Percentiles rank a stretch among this genome's conserved stretches.
Conservation (phyloP, 2,797 vertebrate genomes). For the Pseudomugil gertrudae region DNA sequence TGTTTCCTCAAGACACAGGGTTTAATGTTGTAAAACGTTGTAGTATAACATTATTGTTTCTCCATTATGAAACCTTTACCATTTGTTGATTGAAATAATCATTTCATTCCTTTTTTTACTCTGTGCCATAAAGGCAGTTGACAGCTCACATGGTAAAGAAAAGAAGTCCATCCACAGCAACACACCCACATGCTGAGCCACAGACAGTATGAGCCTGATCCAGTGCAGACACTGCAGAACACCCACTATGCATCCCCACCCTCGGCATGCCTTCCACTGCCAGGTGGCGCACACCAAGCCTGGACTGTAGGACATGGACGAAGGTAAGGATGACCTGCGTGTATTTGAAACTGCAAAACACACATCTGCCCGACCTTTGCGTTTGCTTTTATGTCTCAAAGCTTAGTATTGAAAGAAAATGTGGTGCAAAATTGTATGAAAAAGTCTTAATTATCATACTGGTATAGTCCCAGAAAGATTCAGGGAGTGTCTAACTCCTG, state of each 20-base stretch:
- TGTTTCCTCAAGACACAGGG: not conserved
- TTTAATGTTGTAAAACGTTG: slow-evolving; percentile 3
- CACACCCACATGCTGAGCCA: slow-evolving; percentile 28
- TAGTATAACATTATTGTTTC: slow-evolving; percentile 21
- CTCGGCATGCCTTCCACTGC: slow-evolving; percentile 27
- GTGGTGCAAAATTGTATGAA: no score
- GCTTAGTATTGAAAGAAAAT: no score
- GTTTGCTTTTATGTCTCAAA: no score
- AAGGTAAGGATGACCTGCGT: slow-evolving; percentile 11
- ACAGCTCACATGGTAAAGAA: slow-evolving; percentile 52
- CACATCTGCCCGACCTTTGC: no score
- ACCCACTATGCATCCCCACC: slow-evolving; percentile 61
- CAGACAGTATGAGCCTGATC: slow-evolving; percentile 45
- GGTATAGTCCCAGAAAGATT: no score
- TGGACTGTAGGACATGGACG: not conserved
- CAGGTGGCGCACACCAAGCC: slow-evolving; percentile 36
- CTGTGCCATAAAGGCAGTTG: slow-evolving; percentile 45
- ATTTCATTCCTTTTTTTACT: slow-evolving; percentile 18
- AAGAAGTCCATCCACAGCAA: slow-evolving; percentile 60
- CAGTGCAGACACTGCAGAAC: slow-evolving; percentile 60
- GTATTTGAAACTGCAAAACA: no score
- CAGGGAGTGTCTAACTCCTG: no score
- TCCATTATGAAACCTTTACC: slow-evolving; percentile 51
- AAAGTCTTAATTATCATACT: no score
- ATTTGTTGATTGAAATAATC: slow-evolving; percentile 60